Base-by-base conservation (phyloP, 2,113 vertebrate species). In the Carassius gibelio region DNA sequence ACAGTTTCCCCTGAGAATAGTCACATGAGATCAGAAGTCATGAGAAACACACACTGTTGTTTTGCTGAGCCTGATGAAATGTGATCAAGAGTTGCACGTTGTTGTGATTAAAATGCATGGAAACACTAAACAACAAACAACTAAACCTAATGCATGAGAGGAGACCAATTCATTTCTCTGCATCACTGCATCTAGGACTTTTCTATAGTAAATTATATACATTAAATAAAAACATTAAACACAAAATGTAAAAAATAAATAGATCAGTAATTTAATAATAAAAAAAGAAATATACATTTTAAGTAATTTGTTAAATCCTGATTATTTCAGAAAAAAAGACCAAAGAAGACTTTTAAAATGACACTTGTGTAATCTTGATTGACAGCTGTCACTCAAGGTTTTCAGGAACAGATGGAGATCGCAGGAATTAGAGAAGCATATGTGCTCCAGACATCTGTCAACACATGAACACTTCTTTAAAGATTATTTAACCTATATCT, bases 381-480 rank as follows among this genome's bases (percentile, higher is more conserved):
- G 87, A 88, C 83, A 88, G 69, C 66, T 36, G 59, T 85, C 72
- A 89, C 66, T 88, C 82, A 88, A 84, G 61, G 88, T 90, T 81
- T 86, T 74, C 30, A 30, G 61, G 17, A 90, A 86, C 93, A 94
- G 88, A 93, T 90, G 91, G 89, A 90, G 85, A 84, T 88, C 81
- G 89, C 8, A 8, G 84, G 89, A 71, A 83, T 89, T 64, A 89
- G 38, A 9, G 59, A 55, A 23, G 72, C 82, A 11, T 45, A 71
- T 86, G 85, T 34, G 75, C 11, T 80, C 30, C 23, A 34, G 17
- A 45, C 57, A 80, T 71, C 72, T 34, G 84, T 80, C 50, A 62
- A 17, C 64, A 9, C 36, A 79, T 55, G 8, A 75, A 52, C 75
- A 78, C 85, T 74, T 76, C 45, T 75, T n/a, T 34, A 68, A 66